These are phyloP conservation scores for Aphelenchoides besseyi DNA, from an alignment of 1,140 invertebrate species.

Conservation along the genomic window DNA sequence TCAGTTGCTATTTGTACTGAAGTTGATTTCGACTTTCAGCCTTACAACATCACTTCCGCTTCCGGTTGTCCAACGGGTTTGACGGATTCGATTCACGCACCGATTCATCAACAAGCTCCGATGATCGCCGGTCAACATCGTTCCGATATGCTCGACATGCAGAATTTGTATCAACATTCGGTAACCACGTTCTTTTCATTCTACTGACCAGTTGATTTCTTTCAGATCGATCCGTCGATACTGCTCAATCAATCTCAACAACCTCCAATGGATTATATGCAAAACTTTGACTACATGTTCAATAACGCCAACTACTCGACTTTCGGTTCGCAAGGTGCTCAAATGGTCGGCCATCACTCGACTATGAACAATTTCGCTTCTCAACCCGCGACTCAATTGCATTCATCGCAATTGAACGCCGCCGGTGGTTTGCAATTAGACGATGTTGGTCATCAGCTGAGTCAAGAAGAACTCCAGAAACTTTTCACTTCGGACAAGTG, in stretches of 20 bases:
- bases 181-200: neutral
- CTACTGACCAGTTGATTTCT: neutral
- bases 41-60: neutral
- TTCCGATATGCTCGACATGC: neutral
- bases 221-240: conserved; percentile 7
- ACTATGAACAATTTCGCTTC: neutral
- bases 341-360: neutral
- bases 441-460: neutral
- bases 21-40: neutral
- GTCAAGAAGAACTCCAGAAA: neutral
- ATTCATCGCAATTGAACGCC: neutral
- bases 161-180: neutral
- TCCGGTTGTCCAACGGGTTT: neutral
- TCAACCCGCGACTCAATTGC: neutral
- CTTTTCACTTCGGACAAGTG: neutral
- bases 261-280: neutral
- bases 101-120: neutral
- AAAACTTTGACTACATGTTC: conserved; percentile 1
- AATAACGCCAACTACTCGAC: neutral
- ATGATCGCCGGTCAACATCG: neutral
- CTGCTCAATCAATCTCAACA: neutral
- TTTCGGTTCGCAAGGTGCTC: neutral
- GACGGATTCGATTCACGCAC: neutral
- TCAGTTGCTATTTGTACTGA: neutral
- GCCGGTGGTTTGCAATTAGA: neutral